Evolutionary conservation across 2,113 vertebrate genomes (phyloP).

Genomic region (Junco hyemalis): DNA sequence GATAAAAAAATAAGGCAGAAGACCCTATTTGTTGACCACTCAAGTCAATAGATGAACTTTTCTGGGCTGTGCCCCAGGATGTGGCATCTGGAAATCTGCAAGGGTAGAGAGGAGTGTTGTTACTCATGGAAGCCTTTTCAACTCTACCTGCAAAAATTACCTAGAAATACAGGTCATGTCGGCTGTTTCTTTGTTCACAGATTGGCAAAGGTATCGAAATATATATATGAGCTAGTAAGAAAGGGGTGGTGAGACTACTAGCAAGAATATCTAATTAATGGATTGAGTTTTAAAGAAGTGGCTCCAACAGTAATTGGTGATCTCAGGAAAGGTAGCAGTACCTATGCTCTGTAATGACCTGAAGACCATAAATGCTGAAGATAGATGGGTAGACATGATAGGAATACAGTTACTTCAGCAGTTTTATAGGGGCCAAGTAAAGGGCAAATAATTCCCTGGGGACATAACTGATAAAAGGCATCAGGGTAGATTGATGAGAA

Average conservation of each 20-base stretch:
- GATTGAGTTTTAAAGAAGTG: neutral
- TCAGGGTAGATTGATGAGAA: constrained; percentile 28
- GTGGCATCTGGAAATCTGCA: neutral
- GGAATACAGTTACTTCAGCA: constrained; percentile 47
- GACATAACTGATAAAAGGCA: constrained; percentile 42
- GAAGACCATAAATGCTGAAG: constrained; percentile 22
- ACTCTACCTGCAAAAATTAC: neutral
- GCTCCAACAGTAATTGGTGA: neutral
- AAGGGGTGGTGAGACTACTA: neutral
- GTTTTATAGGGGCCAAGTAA: constrained; percentile 50
- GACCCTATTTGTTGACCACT: neutral
- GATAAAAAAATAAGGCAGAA: neutral
- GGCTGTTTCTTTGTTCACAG: neutral
- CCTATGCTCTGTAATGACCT: neutral
- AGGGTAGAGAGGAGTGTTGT: accelerated
- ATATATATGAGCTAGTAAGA: neutral
- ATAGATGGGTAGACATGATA: constrained; percentile 24
- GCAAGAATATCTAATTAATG: neutral
- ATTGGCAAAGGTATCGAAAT: neutral
- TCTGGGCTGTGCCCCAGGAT: accelerated
- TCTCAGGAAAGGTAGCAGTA: neutral
- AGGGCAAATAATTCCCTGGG: constrained; percentile 46
- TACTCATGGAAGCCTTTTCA: neutral
- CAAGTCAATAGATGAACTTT: neutral
- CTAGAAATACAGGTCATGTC: neutral